Evolutionary conservation across 2,797 vertebrate genomes (phyloP), one percentile per base, ranked within the genome.

Genomic region (Chelon labrosus): DNA sequence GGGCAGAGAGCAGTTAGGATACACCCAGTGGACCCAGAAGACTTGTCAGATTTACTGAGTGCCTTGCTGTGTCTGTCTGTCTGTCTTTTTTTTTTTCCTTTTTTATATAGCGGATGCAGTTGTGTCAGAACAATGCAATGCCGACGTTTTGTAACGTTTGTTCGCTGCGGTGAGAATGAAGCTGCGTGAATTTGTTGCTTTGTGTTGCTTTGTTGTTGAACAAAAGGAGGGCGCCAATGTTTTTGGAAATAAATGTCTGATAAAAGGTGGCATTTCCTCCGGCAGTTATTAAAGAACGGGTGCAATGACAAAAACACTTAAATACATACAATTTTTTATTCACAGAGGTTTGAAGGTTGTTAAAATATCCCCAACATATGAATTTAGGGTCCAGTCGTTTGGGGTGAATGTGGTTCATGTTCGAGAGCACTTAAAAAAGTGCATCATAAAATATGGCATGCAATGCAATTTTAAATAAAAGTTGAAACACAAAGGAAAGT

Each of bases 1-100:
- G 82, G 76, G 27, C 20, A 47, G 27, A 75, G 56, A 80, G 71
- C 68, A 37, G 20, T 54, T 58, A 59, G 65, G 42, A 65, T 67
- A 42, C 54, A 74, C 58, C 51, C 55, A 49, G 37, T n/a, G 35
- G 31, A 60, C 69, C 49, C 22, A 74, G 59, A 56, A 44, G 57
- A 57, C 66, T 58, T 0, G 1, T n/a, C 50, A 65, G 55, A 55
- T 51, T 19, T 47, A 65, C 69, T 11, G 22, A 51, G 7, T 14
- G 57, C 9, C 31, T 19, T 44, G 2, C 0, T 31, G 2, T 54
- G 38, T 61, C 1, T 50, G 4, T 35, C 49, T 49, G 62, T 14
- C n/a, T 73, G 54, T 3, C 8, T 5, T 22, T 13, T 37, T 52
- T 55, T 31, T 27, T 12, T 50, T 22, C 39, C 19, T 8, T 65